A percentile compares a stretch with the other conserved stretches of the same genome.
phyloP scores from a whole-genome alignment of 2,797 vertebrate species.

The Gallinago stenura region DNA sequence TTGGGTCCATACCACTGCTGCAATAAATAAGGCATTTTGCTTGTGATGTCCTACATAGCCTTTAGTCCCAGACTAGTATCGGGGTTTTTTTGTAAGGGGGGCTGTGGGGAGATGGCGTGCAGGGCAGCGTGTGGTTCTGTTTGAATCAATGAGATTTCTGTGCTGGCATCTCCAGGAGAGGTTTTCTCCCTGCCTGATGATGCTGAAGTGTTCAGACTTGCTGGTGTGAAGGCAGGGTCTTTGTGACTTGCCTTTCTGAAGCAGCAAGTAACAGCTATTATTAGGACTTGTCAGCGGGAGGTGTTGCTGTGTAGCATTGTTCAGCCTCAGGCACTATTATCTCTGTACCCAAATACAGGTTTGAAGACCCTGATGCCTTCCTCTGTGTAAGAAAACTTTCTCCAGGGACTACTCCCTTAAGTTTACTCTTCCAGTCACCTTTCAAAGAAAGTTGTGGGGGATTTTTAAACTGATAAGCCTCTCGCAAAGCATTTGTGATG shows the following conservation, averaged over 20 bases:
- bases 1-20: neutral
- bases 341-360: neutral
- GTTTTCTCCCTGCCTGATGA: neutral
- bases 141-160: neutral
- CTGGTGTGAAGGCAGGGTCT: neutral
- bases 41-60: neutral
- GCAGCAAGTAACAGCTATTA: neutral
- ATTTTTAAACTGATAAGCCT: neutral
- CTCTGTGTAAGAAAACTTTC: neutral
- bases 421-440: neutral
- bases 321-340: neutral
- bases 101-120: neutral
- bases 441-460: neutral
- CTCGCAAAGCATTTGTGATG: neutral
- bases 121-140: rapidly evolving
- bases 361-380: neutral
- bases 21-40: neutral
- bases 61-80: neutral
- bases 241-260: neutral
- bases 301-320: neutral
- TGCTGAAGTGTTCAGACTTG: neutral
- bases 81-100: neutral
- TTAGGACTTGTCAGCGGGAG: neutral
- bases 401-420: neutral
- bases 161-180: neutral